These are phyloP conservation scores for Cossypha caffra DNA, from an alignment of 2,797 vertebrate species.

Conservation along the genomic window DNA sequence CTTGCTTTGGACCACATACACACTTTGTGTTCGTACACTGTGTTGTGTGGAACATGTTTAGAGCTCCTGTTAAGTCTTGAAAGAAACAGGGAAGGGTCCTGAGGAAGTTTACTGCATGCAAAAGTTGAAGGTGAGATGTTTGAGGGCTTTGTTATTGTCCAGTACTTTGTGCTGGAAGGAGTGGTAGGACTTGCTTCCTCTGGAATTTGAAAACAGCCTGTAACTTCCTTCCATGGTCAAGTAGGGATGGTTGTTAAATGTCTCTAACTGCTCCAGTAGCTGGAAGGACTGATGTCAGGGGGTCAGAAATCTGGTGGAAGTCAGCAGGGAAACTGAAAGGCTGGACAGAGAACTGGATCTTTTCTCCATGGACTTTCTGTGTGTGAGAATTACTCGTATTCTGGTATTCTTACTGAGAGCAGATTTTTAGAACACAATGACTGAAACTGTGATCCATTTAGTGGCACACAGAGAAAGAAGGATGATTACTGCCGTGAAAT, in stretches of 20 bases:
- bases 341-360: background rate
- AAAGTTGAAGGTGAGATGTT: background rate
- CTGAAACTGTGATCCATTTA: background rate
- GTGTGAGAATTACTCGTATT: background rate
- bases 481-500: background rate
- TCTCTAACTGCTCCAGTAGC: background rate
- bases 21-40: rapidly evolving
- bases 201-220: background rate
- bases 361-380: background rate
- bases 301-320: background rate
- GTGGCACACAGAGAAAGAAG: background rate
- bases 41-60: background rate
- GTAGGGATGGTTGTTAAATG: background rate
- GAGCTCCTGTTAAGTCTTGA: background rate
- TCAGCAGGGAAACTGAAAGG: background rate
- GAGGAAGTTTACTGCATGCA: background rate
- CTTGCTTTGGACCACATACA: background rate
- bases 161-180: background rate
- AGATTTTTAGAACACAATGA: background rate
- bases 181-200: background rate
- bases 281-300: background rate
- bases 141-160: background rate
- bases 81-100: background rate
- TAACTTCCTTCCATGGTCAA: background rate
- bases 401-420: background rate